phyloP scores from a whole-genome alignment of 1,140 invertebrate genomes.

The Conus betulinus region DNA sequence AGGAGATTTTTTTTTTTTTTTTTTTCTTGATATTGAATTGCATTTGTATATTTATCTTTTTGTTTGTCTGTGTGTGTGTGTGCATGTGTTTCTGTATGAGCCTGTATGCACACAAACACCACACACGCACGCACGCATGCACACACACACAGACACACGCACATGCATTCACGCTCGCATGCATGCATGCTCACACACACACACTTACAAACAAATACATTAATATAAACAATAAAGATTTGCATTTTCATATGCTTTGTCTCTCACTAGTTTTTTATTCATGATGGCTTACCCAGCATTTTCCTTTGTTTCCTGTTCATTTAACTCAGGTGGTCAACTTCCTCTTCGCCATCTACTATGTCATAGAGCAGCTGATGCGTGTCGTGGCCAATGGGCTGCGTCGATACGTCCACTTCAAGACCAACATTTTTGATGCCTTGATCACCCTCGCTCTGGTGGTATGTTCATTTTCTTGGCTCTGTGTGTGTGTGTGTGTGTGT shows the following conservation, averaged over 20 bases:
- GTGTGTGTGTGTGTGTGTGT: background rate
- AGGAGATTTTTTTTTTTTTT: conserved; percentile 31
- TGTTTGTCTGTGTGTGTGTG: background rate
- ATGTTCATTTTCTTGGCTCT: conserved; percentile 37
- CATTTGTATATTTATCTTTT: background rate
- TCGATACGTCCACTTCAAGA: conserved; percentile 59
- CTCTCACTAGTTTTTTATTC: too few relatives aligned
- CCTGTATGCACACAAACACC: background rate
- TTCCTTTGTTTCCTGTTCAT: too few relatives aligned
- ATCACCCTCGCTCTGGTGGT: conserved; percentile 69
- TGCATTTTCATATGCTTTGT: too few relatives aligned
- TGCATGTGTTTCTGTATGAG: background rate
- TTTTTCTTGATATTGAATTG: too few relatives aligned
- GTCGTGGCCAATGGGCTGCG: conserved; percentile 66
- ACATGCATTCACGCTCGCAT: background rate
- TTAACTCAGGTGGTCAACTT: conserved; percentile 68
- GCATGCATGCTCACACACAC: background rate
- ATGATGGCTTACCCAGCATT: too few relatives aligned
- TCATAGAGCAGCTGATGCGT: conserved; percentile 69
- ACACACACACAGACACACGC: background rate
- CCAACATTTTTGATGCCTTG: conserved; percentile 69
- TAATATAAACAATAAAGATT: too few relatives aligned
- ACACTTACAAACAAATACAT: background rate
- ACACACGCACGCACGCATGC: background rate
- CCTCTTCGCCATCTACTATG: conserved; percentile 69